Percentiles rank a stretch among this genome's conserved stretches.
These are phyloP conservation scores for Harpagoxenus sublaevis DNA, from an alignment of 2,888 invertebrate genomes.

Conservation along the genomic window DNA sequence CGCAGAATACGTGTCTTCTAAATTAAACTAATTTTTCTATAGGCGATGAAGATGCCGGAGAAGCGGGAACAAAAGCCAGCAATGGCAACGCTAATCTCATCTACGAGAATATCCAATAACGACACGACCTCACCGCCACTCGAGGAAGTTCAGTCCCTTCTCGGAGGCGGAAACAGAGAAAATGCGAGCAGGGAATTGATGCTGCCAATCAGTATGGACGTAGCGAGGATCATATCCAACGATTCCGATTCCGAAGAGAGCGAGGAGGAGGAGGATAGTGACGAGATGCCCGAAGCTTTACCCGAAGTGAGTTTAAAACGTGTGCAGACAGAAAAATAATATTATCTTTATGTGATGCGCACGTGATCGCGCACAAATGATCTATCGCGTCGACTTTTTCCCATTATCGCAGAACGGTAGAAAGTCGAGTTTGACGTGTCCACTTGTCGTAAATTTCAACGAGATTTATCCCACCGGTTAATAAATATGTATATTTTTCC, in stretches of 20 bases:
- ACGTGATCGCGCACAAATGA: slow-evolving; percentile 11
- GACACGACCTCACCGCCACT: slow-evolving; percentile 58
- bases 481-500: slow-evolving; percentile 36
- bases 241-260: slow-evolving; percentile 73
- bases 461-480: slow-evolving; percentile 40
- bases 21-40: slow-evolving; percentile 21
- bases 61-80: slow-evolving; percentile 87
- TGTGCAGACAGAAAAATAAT: background rate
- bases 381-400: slow-evolving; percentile 26
- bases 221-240: slow-evolving; percentile 76
- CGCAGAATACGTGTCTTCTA: background rate
- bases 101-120: slow-evolving; percentile 83
- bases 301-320: slow-evolving; percentile 78
- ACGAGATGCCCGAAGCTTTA: slow-evolving; percentile 77
- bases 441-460: slow-evolving; percentile 54
- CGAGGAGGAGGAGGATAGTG: slow-evolving; percentile 69
- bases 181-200: slow-evolving; percentile 88
- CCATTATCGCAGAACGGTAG: slow-evolving; percentile 42
- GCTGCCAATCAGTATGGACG: slow-evolving; percentile 88
- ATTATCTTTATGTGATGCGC: background rate
- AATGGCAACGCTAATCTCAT: slow-evolving; percentile 88
- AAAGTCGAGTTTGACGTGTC: slow-evolving; percentile 59
- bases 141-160: slow-evolving; percentile 88
- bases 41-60: slow-evolving; percentile 88
- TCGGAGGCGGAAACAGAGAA: slow-evolving; percentile 82